These are phyloP conservation scores for Caenorhabditis imperialis DNA, from an alignment of 2,888 invertebrate genomes.

Conservation along the genomic window DNA sequence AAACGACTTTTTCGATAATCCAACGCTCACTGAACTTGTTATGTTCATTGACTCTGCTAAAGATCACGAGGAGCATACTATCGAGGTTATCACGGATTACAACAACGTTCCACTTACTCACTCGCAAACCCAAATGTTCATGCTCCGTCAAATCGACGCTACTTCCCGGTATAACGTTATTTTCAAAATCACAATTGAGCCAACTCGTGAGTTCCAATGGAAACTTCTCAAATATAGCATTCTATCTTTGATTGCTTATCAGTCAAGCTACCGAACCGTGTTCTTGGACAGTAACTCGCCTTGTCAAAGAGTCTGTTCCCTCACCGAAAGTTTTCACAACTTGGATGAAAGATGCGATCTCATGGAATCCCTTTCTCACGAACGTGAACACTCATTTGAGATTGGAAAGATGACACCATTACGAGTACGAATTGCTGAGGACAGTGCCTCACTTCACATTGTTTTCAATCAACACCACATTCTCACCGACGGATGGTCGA, in stretches of 20 bases:
- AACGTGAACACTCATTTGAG: constrained; percentile 42
- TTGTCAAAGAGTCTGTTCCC: constrained; percentile 59
- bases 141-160: constrained; percentile 61
- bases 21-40: constrained; percentile 59
- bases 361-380: constrained; percentile 11
- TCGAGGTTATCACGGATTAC: neutral
- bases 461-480: constrained; percentile 74
- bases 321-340: constrained; percentile 62
- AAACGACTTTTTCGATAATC: constrained; percentile 62
- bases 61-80: neutral
- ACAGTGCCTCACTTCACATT: constrained; percentile 32
- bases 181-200: constrained; percentile 60
- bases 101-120: constrained; percentile 58
- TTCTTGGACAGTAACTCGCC: constrained; percentile 30
- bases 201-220: constrained; percentile 27
- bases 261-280: constrained; percentile 60
- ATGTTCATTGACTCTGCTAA: too few relatives aligned
- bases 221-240: constrained; percentile 40
- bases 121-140: constrained; percentile 73
- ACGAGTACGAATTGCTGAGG: constrained; percentile 30
- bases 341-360: constrained; percentile 25
- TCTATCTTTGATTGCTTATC: constrained; percentile 57
- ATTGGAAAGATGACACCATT: constrained; percentile 39
- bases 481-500: constrained; percentile 76
- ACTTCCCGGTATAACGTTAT: constrained; percentile 71